Percentiles rank a stretch among this genome's conserved stretches.
Conservation (phyloP, 2,888 invertebrate species). For the Taphrorychus bicolor region DNA sequence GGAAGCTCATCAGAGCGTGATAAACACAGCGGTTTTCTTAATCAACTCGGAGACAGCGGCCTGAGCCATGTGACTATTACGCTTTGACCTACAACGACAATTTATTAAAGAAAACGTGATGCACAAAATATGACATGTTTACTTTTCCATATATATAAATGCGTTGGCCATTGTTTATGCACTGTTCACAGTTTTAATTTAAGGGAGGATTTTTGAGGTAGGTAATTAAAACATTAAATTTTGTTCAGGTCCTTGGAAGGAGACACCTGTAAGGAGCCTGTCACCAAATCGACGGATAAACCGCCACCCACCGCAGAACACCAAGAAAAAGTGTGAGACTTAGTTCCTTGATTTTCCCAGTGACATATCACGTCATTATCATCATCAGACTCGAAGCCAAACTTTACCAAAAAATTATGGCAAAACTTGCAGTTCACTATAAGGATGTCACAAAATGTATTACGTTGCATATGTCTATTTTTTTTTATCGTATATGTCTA, state of each 20-base stretch:
- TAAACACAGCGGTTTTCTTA: no score
- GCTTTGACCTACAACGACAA: no score
- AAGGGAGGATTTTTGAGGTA: not conserved
- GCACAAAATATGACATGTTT: no score
- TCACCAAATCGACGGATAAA: slow-evolving; percentile 31
- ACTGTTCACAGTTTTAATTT: no score
- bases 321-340: slow-evolving; percentile 47
- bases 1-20: no score
- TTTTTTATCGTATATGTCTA: not conserved
- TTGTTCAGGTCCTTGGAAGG: slow-evolving; percentile 42
- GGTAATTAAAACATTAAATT: slow-evolving; percentile 4
- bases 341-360: not conserved
- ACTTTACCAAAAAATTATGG: not conserved
- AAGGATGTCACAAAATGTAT: not conserved
- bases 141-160: no score
- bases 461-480: not conserved
- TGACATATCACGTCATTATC: not conserved
- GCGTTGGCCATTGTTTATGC: no score
- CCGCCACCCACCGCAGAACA: slow-evolving; percentile 35
- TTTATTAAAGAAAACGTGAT: no score
- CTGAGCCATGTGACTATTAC: no score
- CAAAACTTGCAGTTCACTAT: not conserved
- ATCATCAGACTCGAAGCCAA: not conserved
- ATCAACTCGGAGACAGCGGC: no score
- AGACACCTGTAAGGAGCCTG: slow-evolving; percentile 27